Percentiles rank a stretch among this genome's conserved stretches.
phyloP scores from a whole-genome alignment of 2,797 vertebrate species.

The Poecilia gillii region DNA sequence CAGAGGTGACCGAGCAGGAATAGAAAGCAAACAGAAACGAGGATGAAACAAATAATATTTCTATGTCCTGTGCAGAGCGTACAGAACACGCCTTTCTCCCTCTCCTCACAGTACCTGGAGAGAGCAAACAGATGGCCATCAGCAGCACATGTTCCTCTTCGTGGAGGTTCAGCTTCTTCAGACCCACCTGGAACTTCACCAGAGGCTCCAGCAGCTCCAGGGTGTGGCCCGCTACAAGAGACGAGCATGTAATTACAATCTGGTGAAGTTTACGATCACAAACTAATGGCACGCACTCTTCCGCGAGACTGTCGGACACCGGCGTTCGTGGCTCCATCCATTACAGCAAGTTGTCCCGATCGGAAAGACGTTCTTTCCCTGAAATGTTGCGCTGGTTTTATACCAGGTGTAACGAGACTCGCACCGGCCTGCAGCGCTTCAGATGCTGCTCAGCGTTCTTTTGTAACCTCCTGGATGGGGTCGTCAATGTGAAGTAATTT shows the following conservation, averaged over 20 bases:
- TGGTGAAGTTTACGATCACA: slow-evolving; percentile 17
- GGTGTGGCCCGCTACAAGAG: slow-evolving; percentile 88
- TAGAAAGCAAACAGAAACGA: not conserved
- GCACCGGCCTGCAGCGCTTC: not conserved
- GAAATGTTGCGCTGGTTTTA: not conserved
- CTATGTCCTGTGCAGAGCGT: not conserved
- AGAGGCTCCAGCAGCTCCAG: slow-evolving; percentile 94
- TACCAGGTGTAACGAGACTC: not conserved
- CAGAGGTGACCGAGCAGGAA: not conserved
- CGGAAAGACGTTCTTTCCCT: not conserved
- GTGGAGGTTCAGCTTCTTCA: slow-evolving; percentile 94
- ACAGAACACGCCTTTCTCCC: not conserved
- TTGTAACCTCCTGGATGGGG: not conserved
- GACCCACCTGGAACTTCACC: slow-evolving; percentile 94
- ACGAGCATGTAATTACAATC: slow-evolving; percentile 84
- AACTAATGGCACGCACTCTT: not conserved
- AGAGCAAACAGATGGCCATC: slow-evolving; percentile 98
- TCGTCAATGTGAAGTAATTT: not conserved
- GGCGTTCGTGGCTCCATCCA: not conserved
- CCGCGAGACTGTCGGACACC: not conserved
- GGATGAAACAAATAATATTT: not conserved
- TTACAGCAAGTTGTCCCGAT: not conserved
- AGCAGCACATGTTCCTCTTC: slow-evolving; percentile 97
- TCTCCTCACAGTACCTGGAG: slow-evolving; percentile 81
- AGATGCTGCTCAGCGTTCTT: not conserved